These are phyloP conservation scores for Steinernema carpocapsae DNA, from an alignment of 2,888 invertebrate genomes.

Conservation along the genomic window DNA sequence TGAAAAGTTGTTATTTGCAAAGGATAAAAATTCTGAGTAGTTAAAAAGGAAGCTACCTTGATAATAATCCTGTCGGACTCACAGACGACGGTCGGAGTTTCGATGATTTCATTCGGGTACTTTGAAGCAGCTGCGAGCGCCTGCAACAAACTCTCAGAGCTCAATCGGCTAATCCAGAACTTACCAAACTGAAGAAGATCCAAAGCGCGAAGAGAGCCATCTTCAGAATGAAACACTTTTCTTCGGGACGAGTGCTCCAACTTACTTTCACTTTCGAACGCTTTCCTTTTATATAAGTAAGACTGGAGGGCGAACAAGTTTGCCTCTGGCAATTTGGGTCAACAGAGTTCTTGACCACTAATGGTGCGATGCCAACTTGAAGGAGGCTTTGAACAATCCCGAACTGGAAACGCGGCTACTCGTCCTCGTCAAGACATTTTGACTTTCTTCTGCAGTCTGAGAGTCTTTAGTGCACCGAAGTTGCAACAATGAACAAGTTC, in stretches of 20 bases:
- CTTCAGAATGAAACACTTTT: not conserved
- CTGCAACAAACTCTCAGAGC: not conserved
- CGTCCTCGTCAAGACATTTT: not conserved
- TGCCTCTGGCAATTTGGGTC: conserved; percentile 6
- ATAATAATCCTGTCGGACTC: conserved; percentile 61
- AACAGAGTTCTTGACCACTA: conserved; percentile 23
- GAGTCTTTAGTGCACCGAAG: not conserved
- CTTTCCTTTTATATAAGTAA: not conserved
- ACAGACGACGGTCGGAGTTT: conserved; percentile 65
- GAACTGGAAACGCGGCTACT: conserved; percentile 2
- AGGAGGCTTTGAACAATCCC: conserved; percentile 26
- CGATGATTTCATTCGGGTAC: conserved; percentile 66
- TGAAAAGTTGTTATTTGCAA: conserved; percentile 22
- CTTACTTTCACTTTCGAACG: conserved; percentile 26
- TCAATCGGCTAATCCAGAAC: not conserved
- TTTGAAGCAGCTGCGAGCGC: not conserved
- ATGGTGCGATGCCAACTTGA: conserved; percentile 26
- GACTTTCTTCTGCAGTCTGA: not conserved
- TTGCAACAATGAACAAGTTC: not conserved
- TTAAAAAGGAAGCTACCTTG: conserved; percentile 50
- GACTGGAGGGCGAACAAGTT: conserved; percentile 19
- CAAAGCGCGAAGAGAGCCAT: not conserved
- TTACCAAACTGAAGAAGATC: not conserved
- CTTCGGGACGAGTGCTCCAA: not conserved
- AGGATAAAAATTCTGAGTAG: conserved; percentile 32